Evolutionary conservation across 2,113 vertebrate genomes (phyloP), one percentile per base, ranked within the genome.

Genomic region (Bettongia penicillata): DNA sequence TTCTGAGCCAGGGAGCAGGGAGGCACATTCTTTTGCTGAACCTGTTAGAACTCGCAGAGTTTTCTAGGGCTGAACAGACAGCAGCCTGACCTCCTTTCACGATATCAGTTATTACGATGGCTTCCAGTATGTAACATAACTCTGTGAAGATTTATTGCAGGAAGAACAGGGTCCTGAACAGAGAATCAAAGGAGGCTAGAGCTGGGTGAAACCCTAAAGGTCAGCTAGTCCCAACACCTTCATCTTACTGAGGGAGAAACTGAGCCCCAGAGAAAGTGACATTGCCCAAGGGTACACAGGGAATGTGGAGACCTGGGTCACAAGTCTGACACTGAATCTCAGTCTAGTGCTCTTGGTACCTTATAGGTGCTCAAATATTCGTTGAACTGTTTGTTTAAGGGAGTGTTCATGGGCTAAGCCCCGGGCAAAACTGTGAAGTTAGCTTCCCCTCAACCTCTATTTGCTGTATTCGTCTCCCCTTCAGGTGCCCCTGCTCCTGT

Each of bases 11-110:
- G 95, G 47, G 51, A 89, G 92, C 61, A 89, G n/a, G 12, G 77
- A 94, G 91, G 96, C 97, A 97, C 97, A 98, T 97, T 96, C 94
- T 96, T 98, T 22, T 31, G 92, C 94, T 92, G 96, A 95, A 92
- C 97, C 94, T 98, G 98, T 97, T 94, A 49, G 94, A 96, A 98
- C 98, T 96, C 0, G 98, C 91, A 93, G 22, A 55, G 14, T n/a
- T 95, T 96, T 93, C 93, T 91, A 94, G 95, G 90, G 97, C 50
- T 95, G 94, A 97, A 1, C 96, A 92, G 47, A 97, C 92, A 96
- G 94, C 95, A 94, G 49, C 91, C 95, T 96, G 97, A 96, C 94
- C 91, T 22, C 57, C 51, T 57, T 91, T 97, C 93, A 91, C 48
- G 98, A 8, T 96, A 97, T 96, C 95, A 92, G 90, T 95, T 90